Conservation (phyloP, 1,140 invertebrate species). For the Lepidurus packardi region DNA sequence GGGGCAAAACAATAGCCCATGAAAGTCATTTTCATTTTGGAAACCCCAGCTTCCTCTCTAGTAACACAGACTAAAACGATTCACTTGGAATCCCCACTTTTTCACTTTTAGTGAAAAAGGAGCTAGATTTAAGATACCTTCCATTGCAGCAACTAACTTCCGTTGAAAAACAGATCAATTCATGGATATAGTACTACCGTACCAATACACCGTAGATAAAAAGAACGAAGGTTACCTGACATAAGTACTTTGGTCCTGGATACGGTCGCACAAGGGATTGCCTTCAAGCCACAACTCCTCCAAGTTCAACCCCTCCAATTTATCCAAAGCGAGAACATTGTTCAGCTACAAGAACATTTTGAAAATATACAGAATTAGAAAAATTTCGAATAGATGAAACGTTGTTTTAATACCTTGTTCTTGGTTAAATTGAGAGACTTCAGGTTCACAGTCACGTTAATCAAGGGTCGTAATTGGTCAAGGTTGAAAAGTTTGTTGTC, state of each 20-base stretch:
- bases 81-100: too few relatives aligned
- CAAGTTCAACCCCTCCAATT: conserved; percentile 61
- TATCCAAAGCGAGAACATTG: conserved; percentile 60
- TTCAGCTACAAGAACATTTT: conserved; percentile 55
- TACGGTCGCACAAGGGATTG: conserved; percentile 73
- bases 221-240: conserved; percentile 62
- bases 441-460: conserved; percentile 61
- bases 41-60: too few relatives aligned
- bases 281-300: conserved; percentile 69
- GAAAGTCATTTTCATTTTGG: too few relatives aligned
- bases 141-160: too few relatives aligned
- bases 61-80: too few relatives aligned
- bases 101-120: too few relatives aligned
- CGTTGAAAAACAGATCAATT: too few relatives aligned
- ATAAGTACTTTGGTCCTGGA: conserved; percentile 67
- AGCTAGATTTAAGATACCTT: too few relatives aligned
- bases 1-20: neutral
- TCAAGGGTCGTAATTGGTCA: conserved; percentile 57
- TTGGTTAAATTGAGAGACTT: conserved; percentile 73
- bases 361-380: conserved; percentile 29
- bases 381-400: conserved; percentile 36
- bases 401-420: conserved; percentile 61
- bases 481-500: conserved; percentile 68
- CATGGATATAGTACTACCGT: too few relatives aligned
- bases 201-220: neutral